A percentile compares a stretch with the other conserved stretches of the same genome.
phyloP scores from a whole-genome alignment of 2,113 vertebrate species.

The Emydura subglobosa region DNA sequence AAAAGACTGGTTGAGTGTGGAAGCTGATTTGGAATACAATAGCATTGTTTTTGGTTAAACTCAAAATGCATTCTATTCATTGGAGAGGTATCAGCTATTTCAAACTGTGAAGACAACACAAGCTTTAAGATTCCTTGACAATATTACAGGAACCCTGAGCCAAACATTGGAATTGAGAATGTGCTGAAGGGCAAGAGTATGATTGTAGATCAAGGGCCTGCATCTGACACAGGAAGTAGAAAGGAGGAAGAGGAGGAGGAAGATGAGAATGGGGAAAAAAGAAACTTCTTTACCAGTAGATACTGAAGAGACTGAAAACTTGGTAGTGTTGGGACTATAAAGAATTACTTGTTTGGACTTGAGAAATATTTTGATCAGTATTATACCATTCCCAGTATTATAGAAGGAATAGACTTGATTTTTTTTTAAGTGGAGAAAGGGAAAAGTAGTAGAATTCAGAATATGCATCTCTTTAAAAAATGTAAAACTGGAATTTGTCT shows the following conservation, averaged over 20 bases:
- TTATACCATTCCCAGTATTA: slow-evolving; percentile 79
- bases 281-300: slow-evolving; percentile 1
- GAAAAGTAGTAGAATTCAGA: slow-evolving; percentile 56
- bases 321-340: slow-evolving; percentile 56
- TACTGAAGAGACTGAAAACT: slow-evolving; percentile 62
- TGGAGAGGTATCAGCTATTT: slow-evolving; percentile 49
- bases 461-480: slow-evolving; percentile 78
- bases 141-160: slow-evolving; percentile 71
- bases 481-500: slow-evolving; percentile 87
- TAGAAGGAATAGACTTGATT: slow-evolving; percentile 58
- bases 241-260: slow-evolving; percentile 19
- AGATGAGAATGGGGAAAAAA: slow-evolving; percentile 25
- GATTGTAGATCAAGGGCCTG: slow-evolving; percentile 52
- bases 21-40: slow-evolving; percentile 17
- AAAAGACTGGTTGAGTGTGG: slow-evolving; percentile 24
- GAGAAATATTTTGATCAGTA: slow-evolving; percentile 70
- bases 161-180: slow-evolving; percentile 70
- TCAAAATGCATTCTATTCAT: slow-evolving; percentile 36
- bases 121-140: slow-evolving; percentile 66
- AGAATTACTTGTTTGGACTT: slow-evolving; percentile 69
- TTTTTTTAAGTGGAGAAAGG: slow-evolving; percentile 29
- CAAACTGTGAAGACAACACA: slow-evolving; percentile 81
- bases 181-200: slow-evolving; percentile 70
- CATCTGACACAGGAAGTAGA: slow-evolving; percentile 44
- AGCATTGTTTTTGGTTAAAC: slow-evolving; percentile 19